A percentile compares a stretch with the other conserved stretches of the same genome.
phyloP scores from a whole-genome alignment of 2,113 vertebrate species.

The Gobiocypris rarus region DNA sequence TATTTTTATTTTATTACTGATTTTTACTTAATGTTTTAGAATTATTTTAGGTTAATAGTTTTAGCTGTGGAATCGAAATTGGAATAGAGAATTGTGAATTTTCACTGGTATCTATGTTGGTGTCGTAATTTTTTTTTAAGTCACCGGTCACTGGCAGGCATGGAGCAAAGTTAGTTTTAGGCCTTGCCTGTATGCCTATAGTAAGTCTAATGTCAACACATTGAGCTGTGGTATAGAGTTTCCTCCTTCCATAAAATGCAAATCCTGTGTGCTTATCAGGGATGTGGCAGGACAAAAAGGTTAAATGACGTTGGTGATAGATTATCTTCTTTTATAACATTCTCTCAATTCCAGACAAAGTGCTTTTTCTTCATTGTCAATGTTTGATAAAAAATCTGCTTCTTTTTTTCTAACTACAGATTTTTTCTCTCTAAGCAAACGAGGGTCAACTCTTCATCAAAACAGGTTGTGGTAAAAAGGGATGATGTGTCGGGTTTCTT shows the following conservation, averaged over 20 bases:
- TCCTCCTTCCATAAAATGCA: not conserved
- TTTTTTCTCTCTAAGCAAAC: not conserved
- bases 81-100: no score
- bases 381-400: not conserved
- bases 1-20: no score
- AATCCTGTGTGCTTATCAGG: constrained; percentile 2
- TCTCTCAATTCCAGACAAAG: not conserved
- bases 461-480: not conserved
- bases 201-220: constrained; percentile 17
- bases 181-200: not conserved
- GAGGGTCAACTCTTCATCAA: no score
- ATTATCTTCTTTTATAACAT: no score
- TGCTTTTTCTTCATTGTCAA: not conserved
- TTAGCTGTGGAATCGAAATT: no score
- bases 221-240: constrained; percentile 15
- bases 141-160: no score
- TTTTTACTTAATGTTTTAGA: no score
- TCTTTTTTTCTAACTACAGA: not conserved
- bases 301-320: no score
- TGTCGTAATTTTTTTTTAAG: no score
- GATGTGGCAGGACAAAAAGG: not conserved
- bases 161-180: no score
- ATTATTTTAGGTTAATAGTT: no score
- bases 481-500: constrained; percentile 7
- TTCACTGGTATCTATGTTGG: no score